phyloP scores from a whole-genome alignment of 2,797 vertebrate species.

The Tarsius wallacei region DNA sequence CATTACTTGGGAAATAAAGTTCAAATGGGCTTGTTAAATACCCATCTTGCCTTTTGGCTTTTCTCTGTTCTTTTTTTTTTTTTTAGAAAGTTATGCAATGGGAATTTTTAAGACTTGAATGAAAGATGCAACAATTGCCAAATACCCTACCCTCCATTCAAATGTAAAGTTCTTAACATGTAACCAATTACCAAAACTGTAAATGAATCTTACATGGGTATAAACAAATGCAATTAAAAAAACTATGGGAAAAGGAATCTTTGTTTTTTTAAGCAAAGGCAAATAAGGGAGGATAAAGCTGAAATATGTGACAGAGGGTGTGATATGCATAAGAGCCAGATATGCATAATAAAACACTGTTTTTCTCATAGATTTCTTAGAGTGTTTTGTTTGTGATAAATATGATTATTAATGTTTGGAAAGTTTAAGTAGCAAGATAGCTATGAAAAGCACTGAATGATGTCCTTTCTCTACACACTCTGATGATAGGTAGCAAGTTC shows the following conservation, averaged over 20 bases:
- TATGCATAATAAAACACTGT: not conserved
- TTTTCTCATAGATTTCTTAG: not conserved
- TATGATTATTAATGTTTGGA: not conserved
- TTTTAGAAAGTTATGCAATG: not conserved
- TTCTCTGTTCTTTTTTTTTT: constrained; percentile 36
- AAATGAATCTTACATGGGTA: not conserved
- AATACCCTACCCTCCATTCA: not conserved
- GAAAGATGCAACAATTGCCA: not conserved
- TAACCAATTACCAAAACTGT: not conserved
- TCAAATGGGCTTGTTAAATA: constrained; percentile 62
- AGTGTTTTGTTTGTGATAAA: not conserved
- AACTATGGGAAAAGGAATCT: not conserved
- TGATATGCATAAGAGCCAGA: not conserved
- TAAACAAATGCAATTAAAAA: not conserved
- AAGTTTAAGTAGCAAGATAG: not conserved
- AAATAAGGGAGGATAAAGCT: not conserved
- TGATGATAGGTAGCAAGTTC: not conserved
- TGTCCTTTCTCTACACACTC: not conserved
- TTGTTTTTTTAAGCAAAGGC: constrained; percentile 17
- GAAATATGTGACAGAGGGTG: not conserved
- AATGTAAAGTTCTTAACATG: constrained; percentile 10
- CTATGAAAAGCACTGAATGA: not conserved
- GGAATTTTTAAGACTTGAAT: constrained; percentile 45
- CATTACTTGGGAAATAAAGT: constrained; percentile 64
- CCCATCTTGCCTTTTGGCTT: constrained; percentile 7